These are phyloP conservation scores for Petromus typicus DNA, from an alignment of 2,113 vertebrate species.

Conservation along the genomic window DNA sequence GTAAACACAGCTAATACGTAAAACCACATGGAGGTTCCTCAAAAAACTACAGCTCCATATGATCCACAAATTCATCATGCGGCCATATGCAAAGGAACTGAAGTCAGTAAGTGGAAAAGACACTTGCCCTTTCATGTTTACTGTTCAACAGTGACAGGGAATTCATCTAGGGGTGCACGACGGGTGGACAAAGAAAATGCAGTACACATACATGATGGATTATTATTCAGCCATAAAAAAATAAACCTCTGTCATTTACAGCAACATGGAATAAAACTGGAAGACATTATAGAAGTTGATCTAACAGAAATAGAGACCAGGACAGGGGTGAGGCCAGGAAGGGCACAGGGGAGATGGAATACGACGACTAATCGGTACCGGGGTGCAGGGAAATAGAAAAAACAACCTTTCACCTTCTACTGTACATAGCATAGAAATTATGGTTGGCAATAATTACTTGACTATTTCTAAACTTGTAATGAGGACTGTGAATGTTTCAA, in stretches of 20 bases:
- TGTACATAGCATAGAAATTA: background rate
- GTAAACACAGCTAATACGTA: background rate
- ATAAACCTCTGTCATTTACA: background rate
- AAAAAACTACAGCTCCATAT: background rate
- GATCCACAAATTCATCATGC: background rate
- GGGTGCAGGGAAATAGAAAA: too few species aligned
- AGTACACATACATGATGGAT: background rate
- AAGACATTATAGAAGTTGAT: background rate
- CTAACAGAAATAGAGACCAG: background rate
- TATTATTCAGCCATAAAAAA: background rate
- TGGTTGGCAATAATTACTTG: background rate
- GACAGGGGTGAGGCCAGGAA: too few species aligned
- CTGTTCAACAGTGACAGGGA: background rate
- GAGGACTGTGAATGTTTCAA: background rate
- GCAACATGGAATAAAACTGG: background rate
- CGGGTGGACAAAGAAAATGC: background rate
- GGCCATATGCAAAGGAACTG: background rate
- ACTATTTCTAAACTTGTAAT: background rate
- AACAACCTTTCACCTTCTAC: background rate
- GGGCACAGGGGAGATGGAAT: background rate
- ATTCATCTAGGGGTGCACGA: background rate
- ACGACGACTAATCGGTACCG: background rate
- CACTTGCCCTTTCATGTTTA: background rate
- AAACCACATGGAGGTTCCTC: background rate
- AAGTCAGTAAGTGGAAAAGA: background rate